phyloP scores from a whole-genome alignment of 2,888 invertebrate species.

The Hypomecis atomaria region DNA sequence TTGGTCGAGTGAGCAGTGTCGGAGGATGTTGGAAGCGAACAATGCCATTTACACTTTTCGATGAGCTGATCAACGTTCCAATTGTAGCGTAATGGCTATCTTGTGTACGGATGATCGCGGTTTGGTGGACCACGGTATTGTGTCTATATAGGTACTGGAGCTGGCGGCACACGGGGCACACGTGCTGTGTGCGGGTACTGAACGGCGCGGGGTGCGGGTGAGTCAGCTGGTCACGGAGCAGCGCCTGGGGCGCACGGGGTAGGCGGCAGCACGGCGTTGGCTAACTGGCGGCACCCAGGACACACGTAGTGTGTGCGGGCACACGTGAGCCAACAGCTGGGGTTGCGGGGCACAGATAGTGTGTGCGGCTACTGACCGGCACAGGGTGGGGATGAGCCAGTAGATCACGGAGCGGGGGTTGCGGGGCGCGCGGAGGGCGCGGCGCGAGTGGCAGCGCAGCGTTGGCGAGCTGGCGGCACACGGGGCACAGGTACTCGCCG shows the following conservation, averaged over 20 bases:
- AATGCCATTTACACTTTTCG: no score
- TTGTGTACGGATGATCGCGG: no score
- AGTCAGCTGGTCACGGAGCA: conserved; percentile 75
- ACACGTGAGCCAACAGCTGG: no score
- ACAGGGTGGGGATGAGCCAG: conserved; percentile 86
- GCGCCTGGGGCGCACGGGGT: conserved; percentile 79
- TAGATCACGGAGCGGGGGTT: conserved; percentile 65
- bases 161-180: no score
- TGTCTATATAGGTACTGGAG: no score
- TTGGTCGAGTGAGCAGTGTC: no score
- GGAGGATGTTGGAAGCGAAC: no score
- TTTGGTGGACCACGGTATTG: no score
- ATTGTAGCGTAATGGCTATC: no score
- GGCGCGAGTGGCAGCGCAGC: conserved; percentile 93
- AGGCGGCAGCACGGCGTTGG: conserved; percentile 91
- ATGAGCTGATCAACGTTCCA: no score
- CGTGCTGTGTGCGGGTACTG: conserved; percentile 5
- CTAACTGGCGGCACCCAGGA: conserved; percentile 95
- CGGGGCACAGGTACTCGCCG: conserved; percentile 97
- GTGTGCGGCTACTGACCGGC: conserved; percentile 56
- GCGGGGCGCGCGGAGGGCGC: conserved; percentile 86
- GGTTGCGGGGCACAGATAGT: no score
- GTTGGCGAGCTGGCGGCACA: conserved; percentile 92
- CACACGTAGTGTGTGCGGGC: conserved; percentile 88
- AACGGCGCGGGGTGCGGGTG: conserved; percentile 86